Conservation (phyloP, 2,797 vertebrate genomes). For the Cossypha polioptera region DNA sequence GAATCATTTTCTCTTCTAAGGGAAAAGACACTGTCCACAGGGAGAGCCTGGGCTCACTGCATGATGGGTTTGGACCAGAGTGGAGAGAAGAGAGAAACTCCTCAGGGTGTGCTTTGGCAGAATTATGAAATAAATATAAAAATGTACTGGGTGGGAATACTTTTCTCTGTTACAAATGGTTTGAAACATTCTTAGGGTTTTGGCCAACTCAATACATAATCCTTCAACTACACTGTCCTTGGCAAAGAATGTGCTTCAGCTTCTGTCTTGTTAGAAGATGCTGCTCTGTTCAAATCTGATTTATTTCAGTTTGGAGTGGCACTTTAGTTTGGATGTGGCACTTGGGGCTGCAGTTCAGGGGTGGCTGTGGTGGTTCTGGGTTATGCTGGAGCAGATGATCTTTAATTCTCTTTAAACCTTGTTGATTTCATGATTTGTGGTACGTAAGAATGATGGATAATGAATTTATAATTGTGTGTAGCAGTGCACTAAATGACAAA, state of each 20-base stretch:
- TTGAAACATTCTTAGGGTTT: not conserved
- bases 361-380: not conserved
- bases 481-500: not conserved
- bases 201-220: not conserved
- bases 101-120: not conserved
- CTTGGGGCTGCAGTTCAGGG: not conserved
- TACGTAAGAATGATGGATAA: not conserved
- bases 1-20: not conserved
- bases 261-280: not conserved
- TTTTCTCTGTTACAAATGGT: not conserved
- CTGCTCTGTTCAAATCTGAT: not conserved
- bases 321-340: not conserved
- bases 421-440: not conserved
- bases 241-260: not conserved
- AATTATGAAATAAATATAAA: not conserved
- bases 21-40: not conserved
- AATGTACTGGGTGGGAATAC: not conserved
- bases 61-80: not conserved
- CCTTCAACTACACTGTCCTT: not conserved
- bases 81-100: not conserved
- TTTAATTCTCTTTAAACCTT: not conserved
- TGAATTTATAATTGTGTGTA: not conserved
- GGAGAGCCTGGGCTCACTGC: not conserved
- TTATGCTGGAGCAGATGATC: too few relatives aligned
- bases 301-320: not conserved